Percentiles rank a stretch among this genome's conserved stretches.
Evolutionary conservation across 1,140 invertebrate species (phyloP).

Genomic region (Daktulosphaira vitifoliae): DNA sequence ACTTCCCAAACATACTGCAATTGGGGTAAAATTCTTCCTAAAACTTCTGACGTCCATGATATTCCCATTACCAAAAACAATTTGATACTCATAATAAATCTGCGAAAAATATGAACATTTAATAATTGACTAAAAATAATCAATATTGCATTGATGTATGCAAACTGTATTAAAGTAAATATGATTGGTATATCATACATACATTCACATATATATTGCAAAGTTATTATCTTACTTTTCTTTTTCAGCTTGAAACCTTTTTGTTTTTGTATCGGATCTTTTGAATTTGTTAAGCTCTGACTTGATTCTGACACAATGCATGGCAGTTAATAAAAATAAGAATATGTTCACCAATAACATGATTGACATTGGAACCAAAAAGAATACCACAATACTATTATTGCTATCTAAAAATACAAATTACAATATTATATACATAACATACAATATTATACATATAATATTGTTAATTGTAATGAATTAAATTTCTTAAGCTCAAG

Average conservation of each 20-base stretch:
- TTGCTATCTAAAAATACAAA: background rate
- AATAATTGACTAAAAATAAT: no score
- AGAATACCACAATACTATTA: constrained; percentile 41
- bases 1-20: constrained; percentile 43
- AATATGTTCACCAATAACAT: constrained; percentile 54
- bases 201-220: no score
- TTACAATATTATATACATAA: no score
- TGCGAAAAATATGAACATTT: constrained; percentile 41
- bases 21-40: constrained; percentile 48
- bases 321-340: constrained; percentile 57
- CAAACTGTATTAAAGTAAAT: no score
- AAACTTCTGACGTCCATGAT: constrained; percentile 57
- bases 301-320: constrained; percentile 58
- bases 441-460: no score
- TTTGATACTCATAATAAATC: constrained; percentile 60
- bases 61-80: constrained; percentile 68
- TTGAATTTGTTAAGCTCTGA: constrained; percentile 56
- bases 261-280: constrained; percentile 46
- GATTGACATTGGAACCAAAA: constrained; percentile 53
- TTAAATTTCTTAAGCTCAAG: no score
- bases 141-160: no score
- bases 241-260: constrained; percentile 53
- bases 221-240: constrained; percentile 54
- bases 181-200: no score
- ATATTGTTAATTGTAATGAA: no score